Conservation (phyloP, 2,797 vertebrate genomes). For the Micropoecilia bifurca region DNA sequence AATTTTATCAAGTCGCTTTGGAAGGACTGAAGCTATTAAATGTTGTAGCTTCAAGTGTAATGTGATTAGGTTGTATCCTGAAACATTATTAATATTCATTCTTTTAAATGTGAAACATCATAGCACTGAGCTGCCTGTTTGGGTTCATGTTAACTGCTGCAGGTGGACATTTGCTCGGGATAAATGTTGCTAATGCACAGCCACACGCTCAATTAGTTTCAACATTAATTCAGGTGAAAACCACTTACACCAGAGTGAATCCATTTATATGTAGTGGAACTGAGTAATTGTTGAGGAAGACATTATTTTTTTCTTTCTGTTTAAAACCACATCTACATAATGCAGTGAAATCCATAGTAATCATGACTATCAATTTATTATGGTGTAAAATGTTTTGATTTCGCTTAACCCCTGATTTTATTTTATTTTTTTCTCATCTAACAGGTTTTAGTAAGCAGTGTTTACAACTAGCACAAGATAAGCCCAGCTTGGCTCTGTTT, state of each 20-base stretch:
- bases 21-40: constrained; percentile 28
- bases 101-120: constrained; percentile 39
- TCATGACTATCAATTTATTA: neutral
- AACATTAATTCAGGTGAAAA: constrained; percentile 26
- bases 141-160: constrained; percentile 18
- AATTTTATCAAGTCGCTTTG: constrained; percentile 3
- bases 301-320: neutral
- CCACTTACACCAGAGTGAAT: neutral
- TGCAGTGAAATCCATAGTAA: neutral
- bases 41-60: constrained; percentile 25
- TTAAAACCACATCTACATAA: neutral
- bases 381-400: neutral
- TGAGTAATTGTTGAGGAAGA: neutral
- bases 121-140: constrained; percentile 22
- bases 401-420: neutral
- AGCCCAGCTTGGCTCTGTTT: constrained; percentile 6
- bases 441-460: constrained; percentile 6
- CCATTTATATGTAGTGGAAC: constrained; percentile 5
- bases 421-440: neutral
- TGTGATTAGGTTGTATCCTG: constrained; percentile 15
- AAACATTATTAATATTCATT: constrained; percentile 19
- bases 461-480: constrained; percentile 31
- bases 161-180: constrained; percentile 20
- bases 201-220: constrained; percentile 28
- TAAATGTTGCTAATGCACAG: constrained; percentile 27